phyloP scores from a whole-genome alignment of 2,888 invertebrate species.

The Sipha maydis region DNA sequence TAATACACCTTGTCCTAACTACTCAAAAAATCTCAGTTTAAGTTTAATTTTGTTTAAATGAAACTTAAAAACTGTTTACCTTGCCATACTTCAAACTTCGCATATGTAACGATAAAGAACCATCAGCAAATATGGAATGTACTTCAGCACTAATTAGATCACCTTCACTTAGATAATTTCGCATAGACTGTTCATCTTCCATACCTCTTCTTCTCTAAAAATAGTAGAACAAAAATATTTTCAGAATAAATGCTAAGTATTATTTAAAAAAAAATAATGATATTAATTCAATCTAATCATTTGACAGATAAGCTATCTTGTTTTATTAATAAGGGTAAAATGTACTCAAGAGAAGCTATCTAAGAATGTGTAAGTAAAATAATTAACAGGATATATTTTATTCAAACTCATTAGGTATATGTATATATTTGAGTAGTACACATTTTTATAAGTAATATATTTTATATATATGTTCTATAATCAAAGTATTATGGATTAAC shows the following conservation, averaged over 20 bases:
- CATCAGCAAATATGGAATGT: conserved; percentile 86
- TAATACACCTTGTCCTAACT: conserved; percentile 87
- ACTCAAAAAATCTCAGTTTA: conserved; percentile 53
- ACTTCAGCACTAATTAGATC: conserved; percentile 98
- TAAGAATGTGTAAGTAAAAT: neutral
- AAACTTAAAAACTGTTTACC: conserved; percentile 69
- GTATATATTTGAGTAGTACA: neutral
- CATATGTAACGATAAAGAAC: conserved; percentile 91
- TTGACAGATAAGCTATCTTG: no score
- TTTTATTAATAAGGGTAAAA: no score
- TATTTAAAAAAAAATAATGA: no score
- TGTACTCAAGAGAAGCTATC: no score
- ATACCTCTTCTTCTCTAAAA: conserved; percentile 85
- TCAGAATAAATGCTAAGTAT: no score
- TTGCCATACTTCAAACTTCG: conserved; percentile 97
- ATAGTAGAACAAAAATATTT: conserved; percentile 1
- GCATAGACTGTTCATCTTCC: conserved; percentile 98
- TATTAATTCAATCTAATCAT: no score
- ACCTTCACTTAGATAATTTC: conserved; percentile 89
- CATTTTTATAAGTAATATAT: no score
- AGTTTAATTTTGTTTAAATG: neutral
- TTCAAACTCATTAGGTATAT: conserved; percentile 26
- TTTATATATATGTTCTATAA: no score
- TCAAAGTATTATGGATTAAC: no score
- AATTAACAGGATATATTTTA: neutral